These are phyloP conservation scores for Oryzias curvinotus DNA, from an alignment of 2,113 vertebrate genomes.

Conservation along the genomic window DNA sequence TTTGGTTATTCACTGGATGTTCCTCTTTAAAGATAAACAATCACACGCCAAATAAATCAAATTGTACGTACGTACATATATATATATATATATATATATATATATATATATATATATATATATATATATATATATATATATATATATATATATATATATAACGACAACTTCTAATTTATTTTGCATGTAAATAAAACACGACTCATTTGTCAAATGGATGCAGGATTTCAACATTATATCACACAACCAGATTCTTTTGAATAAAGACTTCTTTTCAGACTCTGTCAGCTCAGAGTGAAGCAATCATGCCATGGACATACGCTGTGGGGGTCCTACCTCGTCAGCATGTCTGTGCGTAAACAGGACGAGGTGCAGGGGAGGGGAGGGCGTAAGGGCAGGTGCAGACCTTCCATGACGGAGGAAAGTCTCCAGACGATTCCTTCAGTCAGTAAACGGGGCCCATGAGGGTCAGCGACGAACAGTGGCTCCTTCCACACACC, in stretches of 20 bases:
- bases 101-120: too few relatives aligned
- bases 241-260: background rate
- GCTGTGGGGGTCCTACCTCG: conserved; percentile 43
- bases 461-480: conserved; percentile 74
- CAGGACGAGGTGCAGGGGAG: conserved; percentile 34
- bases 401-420: conserved; percentile 76
- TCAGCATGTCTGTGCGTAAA: conserved; percentile 30
- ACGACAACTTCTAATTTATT: too few relatives aligned
- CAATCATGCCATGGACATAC: background rate
- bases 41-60: too few relatives aligned
- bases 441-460: conserved; percentile 52
- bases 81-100: too few relatives aligned
- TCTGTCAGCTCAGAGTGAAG: background rate
- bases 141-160: too few relatives aligned
- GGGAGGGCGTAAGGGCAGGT: conserved; percentile 82
- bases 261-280: background rate
- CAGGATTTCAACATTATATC: too few relatives aligned
- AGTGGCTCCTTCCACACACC: conserved; percentile 73
- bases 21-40: conserved; percentile 1
- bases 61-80: too few relatives aligned
- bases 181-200: too few relatives aligned
- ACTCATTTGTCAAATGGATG: too few relatives aligned
- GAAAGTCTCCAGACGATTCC: conserved; percentile 70
- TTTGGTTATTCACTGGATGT: conserved; percentile 1
- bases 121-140: too few relatives aligned